These are phyloP conservation scores for Luscinia luscinia DNA, from an alignment of 2,797 vertebrate genomes.

Conservation along the genomic window DNA sequence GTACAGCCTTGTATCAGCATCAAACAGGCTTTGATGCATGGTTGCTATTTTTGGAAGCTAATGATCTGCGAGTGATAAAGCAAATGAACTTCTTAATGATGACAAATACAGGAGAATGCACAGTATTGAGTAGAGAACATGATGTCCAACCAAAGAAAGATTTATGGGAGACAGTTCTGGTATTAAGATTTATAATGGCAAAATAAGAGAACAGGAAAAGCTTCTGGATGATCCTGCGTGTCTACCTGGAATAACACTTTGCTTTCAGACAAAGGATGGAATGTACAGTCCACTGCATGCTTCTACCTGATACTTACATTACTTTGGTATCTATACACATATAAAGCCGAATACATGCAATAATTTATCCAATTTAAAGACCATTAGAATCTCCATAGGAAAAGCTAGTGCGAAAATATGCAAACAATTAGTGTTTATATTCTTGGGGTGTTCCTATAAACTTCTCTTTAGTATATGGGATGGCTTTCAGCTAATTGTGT, in stretches of 20 bases:
- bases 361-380: background rate
- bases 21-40: background rate
- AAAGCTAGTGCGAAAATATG: background rate
- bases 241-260: background rate
- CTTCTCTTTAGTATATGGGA: background rate
- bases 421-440: background rate
- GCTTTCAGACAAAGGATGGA: background rate
- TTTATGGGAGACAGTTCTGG: background rate
- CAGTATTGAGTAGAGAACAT: background rate
- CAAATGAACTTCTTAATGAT: slow-evolving; percentile 36
- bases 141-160: background rate
- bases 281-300: background rate
- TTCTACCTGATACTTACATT: background rate
- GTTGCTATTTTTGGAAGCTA: slow-evolving; percentile 25
- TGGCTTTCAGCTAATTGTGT: background rate
- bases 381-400: background rate
- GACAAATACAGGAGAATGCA: slow-evolving; percentile 20
- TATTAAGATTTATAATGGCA: background rate
- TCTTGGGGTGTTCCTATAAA: background rate
- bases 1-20: background rate
- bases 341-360: background rate
- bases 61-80: slow-evolving; percentile 5
- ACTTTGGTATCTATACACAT: background rate
- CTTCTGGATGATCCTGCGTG: background rate
- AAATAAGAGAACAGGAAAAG: background rate